Evolutionary conservation across 2,888 invertebrate species (phyloP).

Genomic region (Trypoxylon attenuatum): DNA sequence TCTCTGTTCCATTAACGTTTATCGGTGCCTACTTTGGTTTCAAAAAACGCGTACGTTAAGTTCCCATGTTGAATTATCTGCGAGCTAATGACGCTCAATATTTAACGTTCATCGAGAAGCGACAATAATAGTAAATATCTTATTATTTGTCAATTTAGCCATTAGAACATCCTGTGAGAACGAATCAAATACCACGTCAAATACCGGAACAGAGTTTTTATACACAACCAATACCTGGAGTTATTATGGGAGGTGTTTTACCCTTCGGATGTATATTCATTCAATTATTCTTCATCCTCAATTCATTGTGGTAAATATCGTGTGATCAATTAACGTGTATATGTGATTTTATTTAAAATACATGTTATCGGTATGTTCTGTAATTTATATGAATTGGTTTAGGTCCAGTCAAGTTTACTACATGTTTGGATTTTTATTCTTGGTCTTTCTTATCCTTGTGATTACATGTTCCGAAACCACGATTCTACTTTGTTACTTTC

Average conservation of each 20-base stretch:
- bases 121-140: too few species aligned
- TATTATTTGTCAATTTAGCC: slow-evolving; percentile 78
- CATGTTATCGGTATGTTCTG: too few species aligned
- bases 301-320: slow-evolving; percentile 91
- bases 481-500: slow-evolving; percentile 98
- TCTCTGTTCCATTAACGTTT: slow-evolving; percentile 98
- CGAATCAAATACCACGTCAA: slow-evolving; percentile 98
- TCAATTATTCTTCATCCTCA: slow-evolving; percentile 98
- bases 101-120: neutral
- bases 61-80: neutral
- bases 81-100: neutral
- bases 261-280: slow-evolving; percentile 99
- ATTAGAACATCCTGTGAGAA: slow-evolving; percentile 97
- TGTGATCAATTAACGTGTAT: neutral
- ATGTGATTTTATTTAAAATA: too few species aligned
- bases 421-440: slow-evolving; percentile 99
- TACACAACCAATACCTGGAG: slow-evolving; percentile 95
- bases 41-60: slow-evolving; percentile 88
- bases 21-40: slow-evolving; percentile 99
- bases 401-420: slow-evolving; percentile 96
- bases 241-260: slow-evolving; percentile 98
- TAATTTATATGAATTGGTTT: too few species aligned
- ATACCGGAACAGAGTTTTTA: slow-evolving; percentile 99
- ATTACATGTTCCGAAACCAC: slow-evolving; percentile 99
- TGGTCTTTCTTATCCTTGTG: slow-evolving; percentile 97